A percentile compares a stretch with the other conserved stretches of the same genome.
phyloP scores from a whole-genome alignment of 2,888 invertebrate genomes.

The Stictocephala bisonia region DNA sequence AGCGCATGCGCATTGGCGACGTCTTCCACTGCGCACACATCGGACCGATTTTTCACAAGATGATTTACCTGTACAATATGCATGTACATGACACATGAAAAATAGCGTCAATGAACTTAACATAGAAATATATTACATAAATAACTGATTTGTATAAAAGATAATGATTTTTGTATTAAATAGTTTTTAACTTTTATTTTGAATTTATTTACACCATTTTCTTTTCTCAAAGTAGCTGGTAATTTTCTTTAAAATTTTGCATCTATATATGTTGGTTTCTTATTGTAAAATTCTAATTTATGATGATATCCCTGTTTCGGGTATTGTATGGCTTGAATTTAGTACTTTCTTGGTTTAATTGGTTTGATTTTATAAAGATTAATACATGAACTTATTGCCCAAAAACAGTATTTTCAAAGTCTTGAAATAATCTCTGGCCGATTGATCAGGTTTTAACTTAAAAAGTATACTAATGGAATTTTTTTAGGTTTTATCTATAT shows the following conservation, averaged over 20 bases:
- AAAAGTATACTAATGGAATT: no score
- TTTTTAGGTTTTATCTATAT: neutral
- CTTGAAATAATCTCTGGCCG: constrained; percentile 8
- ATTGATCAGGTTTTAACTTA: neutral
- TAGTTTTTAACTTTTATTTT: neutral
- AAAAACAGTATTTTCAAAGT: neutral
- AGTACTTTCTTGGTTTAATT: no score
- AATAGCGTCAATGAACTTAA: no score
- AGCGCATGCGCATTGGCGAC: no score
- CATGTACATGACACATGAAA: no score
- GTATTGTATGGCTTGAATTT: neutral
- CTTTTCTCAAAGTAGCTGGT: neutral
- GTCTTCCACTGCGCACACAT: no score
- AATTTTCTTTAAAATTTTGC: neutral
- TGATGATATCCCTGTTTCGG: neutral
- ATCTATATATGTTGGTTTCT: neutral
- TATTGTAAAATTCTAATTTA: neutral
- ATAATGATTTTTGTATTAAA: no score
- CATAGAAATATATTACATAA: no score
- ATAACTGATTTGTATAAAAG: no score
- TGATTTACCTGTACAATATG: no score
- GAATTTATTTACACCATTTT: neutral
- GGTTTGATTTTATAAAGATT: neutral
- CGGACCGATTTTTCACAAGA: no score
- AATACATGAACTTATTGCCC: neutral